Base-by-base conservation (phyloP, 2,888 invertebrate species). In the Amphimallon solstitiale region DNA sequence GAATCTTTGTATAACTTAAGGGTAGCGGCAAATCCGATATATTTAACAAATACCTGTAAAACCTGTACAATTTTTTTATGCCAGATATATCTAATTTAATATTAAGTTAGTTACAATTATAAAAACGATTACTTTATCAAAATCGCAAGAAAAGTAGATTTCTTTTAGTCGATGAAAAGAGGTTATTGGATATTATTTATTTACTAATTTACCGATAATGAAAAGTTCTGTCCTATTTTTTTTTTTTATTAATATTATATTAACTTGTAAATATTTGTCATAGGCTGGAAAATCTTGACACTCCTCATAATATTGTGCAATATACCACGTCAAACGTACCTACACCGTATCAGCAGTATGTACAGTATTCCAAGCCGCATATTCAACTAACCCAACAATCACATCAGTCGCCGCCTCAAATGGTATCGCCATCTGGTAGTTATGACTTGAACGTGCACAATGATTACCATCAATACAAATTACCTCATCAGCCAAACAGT, bases 321-420 rank as follows among this genome's bases (percentile, higher is more conserved):
- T 61, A 46, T 66, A 70, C 73, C 19, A 72, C 72, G 34, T 71
- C 72, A 29, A 72, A 68, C 59, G 67, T 70, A 21, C 72, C 71
- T 59, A n/a, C n/a, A n/a, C 68, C 71, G 23, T 73, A 73, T 63
- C 72, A 71, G 43, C 67, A 71, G 52, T 66, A 66, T 5, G 60
- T 66, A 34, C 70, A 73, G 9, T 68, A 70, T 59, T 63, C 40
- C 10, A 67, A 67, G 40, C 40, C 70, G 10, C 54, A 65, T 52
- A 65, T 38, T n/a, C 48, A 54, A 10, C 21, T 64, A 23, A 65
- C 37, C 15, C 48, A 54, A 10, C 21, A 56, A 23, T 48, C 46
- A 34, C 52, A 63, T 21, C 67, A 69, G 38, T 45, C 67, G 17
- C 67, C 49, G 48, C 45, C 63, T 37, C 65, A 69, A 65, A 56